Evolutionary conservation across 2,797 vertebrate species (phyloP).

Genomic region (Rhodeus uyekii): DNA sequence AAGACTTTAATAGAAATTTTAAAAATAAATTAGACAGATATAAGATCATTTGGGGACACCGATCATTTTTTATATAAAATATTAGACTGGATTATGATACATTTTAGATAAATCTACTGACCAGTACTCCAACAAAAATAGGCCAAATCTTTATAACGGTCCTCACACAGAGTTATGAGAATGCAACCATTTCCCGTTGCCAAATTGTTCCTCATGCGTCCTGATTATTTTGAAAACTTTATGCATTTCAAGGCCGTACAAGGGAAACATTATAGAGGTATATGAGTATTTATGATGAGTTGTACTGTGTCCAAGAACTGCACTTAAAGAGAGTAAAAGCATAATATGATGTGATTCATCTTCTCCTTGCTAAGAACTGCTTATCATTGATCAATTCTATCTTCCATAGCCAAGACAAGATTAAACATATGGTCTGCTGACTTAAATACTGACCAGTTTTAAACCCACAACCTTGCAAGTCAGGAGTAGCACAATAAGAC

Average conservation of each 20-base stretch:
- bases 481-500: conserved; percentile 48
- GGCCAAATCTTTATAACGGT: conserved; percentile 29
- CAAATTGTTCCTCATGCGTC: conserved; percentile 21
- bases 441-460: conserved; percentile 51
- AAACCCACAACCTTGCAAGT: conserved; percentile 25
- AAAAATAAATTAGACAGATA: conserved; percentile 63
- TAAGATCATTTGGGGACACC: conserved; percentile 55
- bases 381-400: conserved; percentile 38
- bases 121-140: conserved; percentile 40
- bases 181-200: conserved; percentile 1
- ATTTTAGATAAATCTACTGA: conserved; percentile 41
- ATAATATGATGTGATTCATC: conserved; percentile 10
- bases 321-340: conserved; percentile 31
- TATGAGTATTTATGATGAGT: conserved; percentile 33
- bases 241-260: conserved; percentile 29
- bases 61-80: conserved; percentile 42
- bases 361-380: conserved; percentile 28
- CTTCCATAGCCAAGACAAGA: conserved; percentile 36
- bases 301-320: conserved; percentile 41
- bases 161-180: conserved; percentile 18
- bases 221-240: conserved; percentile 34
- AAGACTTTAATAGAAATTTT: conserved; percentile 70
- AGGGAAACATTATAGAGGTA: conserved; percentile 30
- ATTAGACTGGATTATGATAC: conserved; percentile 45
- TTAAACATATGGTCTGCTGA: conserved; percentile 36